phyloP scores from a whole-genome alignment of 2,888 invertebrate genomes.

The Tiliacea citrago region DNA sequence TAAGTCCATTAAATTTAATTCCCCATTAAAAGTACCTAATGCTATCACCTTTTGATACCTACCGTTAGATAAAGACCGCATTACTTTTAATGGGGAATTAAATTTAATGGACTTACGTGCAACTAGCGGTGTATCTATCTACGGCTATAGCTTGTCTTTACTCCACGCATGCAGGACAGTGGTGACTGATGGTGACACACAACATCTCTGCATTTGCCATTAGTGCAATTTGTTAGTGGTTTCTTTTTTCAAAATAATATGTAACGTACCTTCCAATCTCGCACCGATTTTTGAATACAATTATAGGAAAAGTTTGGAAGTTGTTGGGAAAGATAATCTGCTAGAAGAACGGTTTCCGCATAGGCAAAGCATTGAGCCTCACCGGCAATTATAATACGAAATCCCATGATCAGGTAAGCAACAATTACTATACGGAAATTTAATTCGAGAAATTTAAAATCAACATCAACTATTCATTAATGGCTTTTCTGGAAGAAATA shows the following conservation, averaged over 20 bases:
- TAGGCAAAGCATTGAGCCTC: slow-evolving; percentile 88
- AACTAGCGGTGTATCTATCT: no score
- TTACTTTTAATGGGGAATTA: no score
- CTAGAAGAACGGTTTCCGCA: slow-evolving; percentile 89
- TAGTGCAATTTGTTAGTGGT: neutral
- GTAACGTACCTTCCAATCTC: slow-evolving; percentile 88
- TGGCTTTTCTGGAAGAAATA: neutral
- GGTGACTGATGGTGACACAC: neutral
- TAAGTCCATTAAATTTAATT: no score
- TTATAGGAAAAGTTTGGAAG: slow-evolving; percentile 90
- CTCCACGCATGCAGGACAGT: neutral
- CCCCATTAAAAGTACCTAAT: no score
- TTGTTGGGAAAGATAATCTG: slow-evolving; percentile 87
- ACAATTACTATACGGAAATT: neutral
- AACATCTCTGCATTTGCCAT: neutral
- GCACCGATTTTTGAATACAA: slow-evolving; percentile 84
- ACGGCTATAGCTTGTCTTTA: neutral
- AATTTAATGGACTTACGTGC: no score
- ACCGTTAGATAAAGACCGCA: no score
- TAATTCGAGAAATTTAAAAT: neutral
- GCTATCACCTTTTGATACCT: no score
- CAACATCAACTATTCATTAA: no score
- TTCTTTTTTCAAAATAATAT: neutral
- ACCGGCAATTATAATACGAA: slow-evolving; percentile 90
- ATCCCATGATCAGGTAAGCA: slow-evolving; percentile 77